phyloP scores from a whole-genome alignment of 2,888 invertebrate species.

The Hemaris fuciformis region DNA sequence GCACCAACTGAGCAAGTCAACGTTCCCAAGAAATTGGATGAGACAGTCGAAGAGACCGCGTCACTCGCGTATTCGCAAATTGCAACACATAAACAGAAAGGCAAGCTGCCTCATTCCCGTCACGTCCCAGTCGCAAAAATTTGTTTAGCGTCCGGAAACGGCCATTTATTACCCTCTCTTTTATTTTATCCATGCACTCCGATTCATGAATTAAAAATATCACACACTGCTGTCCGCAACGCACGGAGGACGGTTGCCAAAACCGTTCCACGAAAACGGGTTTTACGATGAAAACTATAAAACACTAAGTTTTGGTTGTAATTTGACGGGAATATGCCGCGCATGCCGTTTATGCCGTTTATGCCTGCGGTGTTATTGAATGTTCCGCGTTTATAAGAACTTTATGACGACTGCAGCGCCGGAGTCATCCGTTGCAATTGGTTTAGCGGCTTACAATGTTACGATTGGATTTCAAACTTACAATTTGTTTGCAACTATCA shows the following conservation, averaged over 20 bases:
- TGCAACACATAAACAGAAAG: neutral
- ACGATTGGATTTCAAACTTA: too few species aligned
- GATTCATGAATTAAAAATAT: constrained; percentile 74
- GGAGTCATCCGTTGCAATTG: neutral
- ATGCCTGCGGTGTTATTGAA: neutral
- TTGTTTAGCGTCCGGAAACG: constrained; percentile 61
- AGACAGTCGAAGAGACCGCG: neutral
- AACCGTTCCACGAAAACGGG: constrained; percentile 39
- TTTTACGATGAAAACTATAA: constrained; percentile 37
- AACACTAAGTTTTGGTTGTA: constrained; percentile 29
- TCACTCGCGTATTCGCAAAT: neutral
- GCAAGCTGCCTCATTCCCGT: constrained; percentile 32
- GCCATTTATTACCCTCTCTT: constrained; percentile 38
- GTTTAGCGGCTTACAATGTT: too few species aligned
- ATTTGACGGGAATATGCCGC: constrained; percentile 16
- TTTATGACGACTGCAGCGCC: neutral
- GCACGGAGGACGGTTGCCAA: constrained; percentile 35
- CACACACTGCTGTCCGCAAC: constrained; percentile 28
- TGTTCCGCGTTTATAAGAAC: neutral
- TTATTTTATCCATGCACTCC: constrained; percentile 40
- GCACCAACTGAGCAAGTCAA: neutral
- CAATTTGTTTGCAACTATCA: too few species aligned
- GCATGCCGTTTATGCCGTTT: neutral
- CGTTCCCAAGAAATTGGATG: neutral
- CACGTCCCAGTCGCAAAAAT: constrained; percentile 54